These are phyloP conservation scores for Myotis vivesi DNA, from an alignment of 2,797 vertebrate species.

Conservation along the genomic window DNA sequence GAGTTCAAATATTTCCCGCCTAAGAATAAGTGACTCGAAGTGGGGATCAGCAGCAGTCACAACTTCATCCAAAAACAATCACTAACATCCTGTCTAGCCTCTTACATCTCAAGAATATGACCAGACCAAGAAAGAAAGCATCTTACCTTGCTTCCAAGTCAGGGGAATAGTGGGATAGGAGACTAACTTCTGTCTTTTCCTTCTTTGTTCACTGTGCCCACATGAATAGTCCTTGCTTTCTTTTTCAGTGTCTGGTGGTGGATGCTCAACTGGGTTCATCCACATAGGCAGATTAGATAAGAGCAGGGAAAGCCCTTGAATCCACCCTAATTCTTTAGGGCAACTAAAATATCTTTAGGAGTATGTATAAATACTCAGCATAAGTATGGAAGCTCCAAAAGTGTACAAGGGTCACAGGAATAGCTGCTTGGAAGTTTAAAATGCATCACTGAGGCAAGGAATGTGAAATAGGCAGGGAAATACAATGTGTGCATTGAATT, in stretches of 20 bases:
- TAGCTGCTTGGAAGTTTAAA: conserved; percentile 33
- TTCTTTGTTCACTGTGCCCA: neutral
- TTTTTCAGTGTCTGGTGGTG: conserved; percentile 28
- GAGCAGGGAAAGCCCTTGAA: neutral
- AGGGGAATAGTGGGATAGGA: neutral
- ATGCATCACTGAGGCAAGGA: neutral
- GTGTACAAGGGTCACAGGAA: neutral
- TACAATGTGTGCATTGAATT: neutral
- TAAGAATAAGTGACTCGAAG: conserved; percentile 1
- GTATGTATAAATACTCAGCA: conserved; percentile 28
- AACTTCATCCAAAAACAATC: neutral
- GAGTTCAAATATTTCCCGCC: conserved; percentile 5
- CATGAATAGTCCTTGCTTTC: conserved; percentile 8
- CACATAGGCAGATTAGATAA: neutral
- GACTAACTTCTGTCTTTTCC: neutral
- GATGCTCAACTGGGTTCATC: neutral
- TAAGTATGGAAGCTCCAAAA: conserved; percentile 45
- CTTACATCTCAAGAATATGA: neutral
- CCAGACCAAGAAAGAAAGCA: neutral
- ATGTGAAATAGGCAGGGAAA: conserved; percentile 8
- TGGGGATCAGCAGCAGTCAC: neutral
- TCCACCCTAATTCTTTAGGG: conserved; percentile 40
- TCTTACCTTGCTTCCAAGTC: neutral
- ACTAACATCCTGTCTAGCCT: neutral
- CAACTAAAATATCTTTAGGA: conserved; percentile 49